Evolutionary conservation across 2,888 invertebrate genomes (phyloP), one percentile per base, ranked within the genome.

Genomic region (Ligdia adustata): DNA sequence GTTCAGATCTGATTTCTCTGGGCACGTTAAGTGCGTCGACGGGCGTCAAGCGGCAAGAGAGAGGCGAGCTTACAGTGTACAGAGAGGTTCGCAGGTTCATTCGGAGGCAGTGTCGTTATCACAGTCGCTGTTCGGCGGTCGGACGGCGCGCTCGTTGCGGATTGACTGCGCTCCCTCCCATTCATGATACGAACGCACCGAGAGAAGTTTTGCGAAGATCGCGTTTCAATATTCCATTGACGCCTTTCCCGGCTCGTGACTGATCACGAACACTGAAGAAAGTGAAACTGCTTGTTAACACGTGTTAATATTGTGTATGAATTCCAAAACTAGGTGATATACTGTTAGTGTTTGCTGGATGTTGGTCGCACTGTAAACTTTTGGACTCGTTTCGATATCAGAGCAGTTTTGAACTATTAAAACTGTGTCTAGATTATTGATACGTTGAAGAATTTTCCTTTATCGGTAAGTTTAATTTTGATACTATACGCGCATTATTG

Each of bases 101-200:
- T 83, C 75, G 85, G 62, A 77, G 79, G 80, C 80, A 82, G 79
- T 79, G 72, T 81, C 78, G 85, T 87, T 90, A 89, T 88, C 87
- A 86, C 88, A 90, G 89, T 90, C 83, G 88, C 85, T 82, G 84
- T 79, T 87, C 83, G 81, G 78, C 86, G 75, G 62, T 80, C 84
- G 86, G 73, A 76, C 83, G 74, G 86, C 82, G 81, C 69, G 76
- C 78, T 77, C 65, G 77, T 71, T 68, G 60, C 60, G 61, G 70
- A 72, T 46, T 42, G 51, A 22, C 44, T 39, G 57, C 62, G 66
- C 58, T 58, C 58, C 61, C 56, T 64, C 64, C 64, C 59, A 54
- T 41, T 51, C 62, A 53, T 71, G 64, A 60, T 62, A 50, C 58
- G 63, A 62, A 64, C 71, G 66, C 69, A 72, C 70, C 77, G 75